phyloP scores from a whole-genome alignment of 1,140 invertebrate species.

The Pseudomyrmex flavicornis region DNA sequence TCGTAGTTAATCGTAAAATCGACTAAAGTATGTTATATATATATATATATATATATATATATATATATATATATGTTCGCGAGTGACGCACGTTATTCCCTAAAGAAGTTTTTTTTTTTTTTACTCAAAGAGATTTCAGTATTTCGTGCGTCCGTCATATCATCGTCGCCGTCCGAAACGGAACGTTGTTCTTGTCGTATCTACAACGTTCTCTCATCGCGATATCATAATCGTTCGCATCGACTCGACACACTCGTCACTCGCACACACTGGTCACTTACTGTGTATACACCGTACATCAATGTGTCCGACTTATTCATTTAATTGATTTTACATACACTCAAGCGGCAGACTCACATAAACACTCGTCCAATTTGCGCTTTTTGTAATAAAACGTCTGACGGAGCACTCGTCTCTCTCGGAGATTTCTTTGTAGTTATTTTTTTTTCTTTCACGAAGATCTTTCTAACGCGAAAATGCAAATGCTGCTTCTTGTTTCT shows the following conservation, averaged over 20 bases:
- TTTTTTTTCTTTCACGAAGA: background rate
- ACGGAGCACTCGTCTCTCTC: conserved; percentile 26
- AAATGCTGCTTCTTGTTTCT: background rate
- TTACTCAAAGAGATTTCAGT: background rate
- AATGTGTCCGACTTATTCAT: conserved; percentile 50
- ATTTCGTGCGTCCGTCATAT: conserved; percentile 31
- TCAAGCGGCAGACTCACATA: conserved; percentile 69
- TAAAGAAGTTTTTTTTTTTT: background rate
- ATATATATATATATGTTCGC: no score
- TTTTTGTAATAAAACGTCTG: conserved; percentile 1
- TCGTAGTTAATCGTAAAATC: conserved; percentile 5
- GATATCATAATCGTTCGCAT: conserved; percentile 32
- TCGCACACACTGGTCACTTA: conserved; percentile 34
- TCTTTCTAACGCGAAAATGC: background rate
- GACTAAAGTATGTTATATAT: background rate
- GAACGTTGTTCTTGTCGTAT: background rate
- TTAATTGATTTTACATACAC: conserved; percentile 64
- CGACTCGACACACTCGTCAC: conserved; percentile 36
- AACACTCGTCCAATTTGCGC: conserved; percentile 48
- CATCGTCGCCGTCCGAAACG: conserved; percentile 6
- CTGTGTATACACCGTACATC: conserved; percentile 61
- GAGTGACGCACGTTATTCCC: background rate
- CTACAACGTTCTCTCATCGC: conserved; percentile 1
- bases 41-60: no score
- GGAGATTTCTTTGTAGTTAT: background rate